phyloP scores from a whole-genome alignment of 2,888 invertebrate genomes.

The Trilocha varians region DNA sequence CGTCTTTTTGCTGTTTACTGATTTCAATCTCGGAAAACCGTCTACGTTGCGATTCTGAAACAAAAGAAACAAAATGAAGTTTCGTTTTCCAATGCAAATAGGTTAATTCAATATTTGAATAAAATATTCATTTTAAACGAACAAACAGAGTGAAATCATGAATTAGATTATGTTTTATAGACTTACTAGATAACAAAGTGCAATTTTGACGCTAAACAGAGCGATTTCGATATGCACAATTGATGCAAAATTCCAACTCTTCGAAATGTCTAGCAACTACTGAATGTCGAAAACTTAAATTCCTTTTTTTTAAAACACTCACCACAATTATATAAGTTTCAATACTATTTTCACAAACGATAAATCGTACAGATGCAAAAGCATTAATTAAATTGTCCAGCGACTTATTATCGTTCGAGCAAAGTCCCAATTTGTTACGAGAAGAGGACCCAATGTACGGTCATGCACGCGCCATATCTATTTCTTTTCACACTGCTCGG shows the following conservation, averaged over 20 bases:
- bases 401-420: slow-evolving; percentile 39
- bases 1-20: slow-evolving; percentile 22
- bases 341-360: slow-evolving; percentile 23
- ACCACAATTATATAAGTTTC: slow-evolving; percentile 17
- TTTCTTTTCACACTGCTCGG: slow-evolving; percentile 19
- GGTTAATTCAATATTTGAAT: slow-evolving; percentile 49
- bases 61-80: slow-evolving; percentile 69
- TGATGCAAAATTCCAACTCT: slow-evolving; percentile 33
- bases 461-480: slow-evolving; percentile 63
- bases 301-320: slow-evolving; percentile 43
- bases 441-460: slow-evolving; percentile 39
- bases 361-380: slow-evolving; percentile 31
- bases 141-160: slow-evolving; percentile 23
- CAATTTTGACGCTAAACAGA: slow-evolving; percentile 27
- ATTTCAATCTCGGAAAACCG: slow-evolving; percentile 23
- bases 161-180: slow-evolving; percentile 31
- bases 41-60: slow-evolving; percentile 38
- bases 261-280: slow-evolving; percentile 27
- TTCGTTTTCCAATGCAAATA: slow-evolving; percentile 42
- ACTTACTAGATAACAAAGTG: slow-evolving; percentile 30
- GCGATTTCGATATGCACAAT: slow-evolving; percentile 37
- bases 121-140: slow-evolving; percentile 21
- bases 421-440: slow-evolving; percentile 59
- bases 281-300: slow-evolving; percentile 55
- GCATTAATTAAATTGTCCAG: slow-evolving; percentile 34